phyloP scores from a whole-genome alignment of 2,797 vertebrate species.

The Notolabrus celidotus region DNA sequence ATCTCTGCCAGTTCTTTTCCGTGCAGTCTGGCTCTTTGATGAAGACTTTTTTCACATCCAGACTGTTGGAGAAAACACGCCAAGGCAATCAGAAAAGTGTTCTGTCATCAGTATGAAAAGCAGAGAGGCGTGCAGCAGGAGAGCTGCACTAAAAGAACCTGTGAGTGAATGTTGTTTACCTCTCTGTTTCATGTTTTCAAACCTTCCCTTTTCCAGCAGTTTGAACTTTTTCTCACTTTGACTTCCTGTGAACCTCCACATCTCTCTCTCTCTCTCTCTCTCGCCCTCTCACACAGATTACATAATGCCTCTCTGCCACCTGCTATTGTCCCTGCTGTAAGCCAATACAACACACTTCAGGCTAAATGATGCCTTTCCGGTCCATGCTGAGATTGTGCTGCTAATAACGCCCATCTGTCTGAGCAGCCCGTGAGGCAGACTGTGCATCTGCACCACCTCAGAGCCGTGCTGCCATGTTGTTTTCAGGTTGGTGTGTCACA shows the following conservation, averaged over 20 bases:
- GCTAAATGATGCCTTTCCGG: conserved; percentile 36
- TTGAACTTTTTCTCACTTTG: neutral
- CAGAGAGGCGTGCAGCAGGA: conserved; percentile 5
- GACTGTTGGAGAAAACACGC: conserved; percentile 34
- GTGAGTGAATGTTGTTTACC: neutral
- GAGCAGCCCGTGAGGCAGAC: conserved; percentile 2
- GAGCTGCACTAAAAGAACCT: conserved; percentile 4
- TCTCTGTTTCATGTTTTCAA: conserved; percentile 1
- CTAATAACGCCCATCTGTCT: conserved; percentile 59
- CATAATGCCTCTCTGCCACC: conserved; percentile 49
- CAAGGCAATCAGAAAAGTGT: conserved; percentile 36
- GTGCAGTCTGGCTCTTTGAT: conserved; percentile 52
- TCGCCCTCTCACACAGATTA: conserved; percentile 38
- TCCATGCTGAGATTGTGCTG: conserved; percentile 38
- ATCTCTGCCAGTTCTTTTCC: conserved; percentile 30
- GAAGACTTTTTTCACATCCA: conserved; percentile 31
- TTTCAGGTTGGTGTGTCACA: conserved; percentile 16
- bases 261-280: conserved; percentile 41
- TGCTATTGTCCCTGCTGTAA: conserved; percentile 54
- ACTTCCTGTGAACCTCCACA: conserved; percentile 33
- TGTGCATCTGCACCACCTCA: conserved; percentile 24
- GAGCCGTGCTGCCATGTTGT: conserved; percentile 12
- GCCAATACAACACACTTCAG: conserved; percentile 45
- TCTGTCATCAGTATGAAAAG: conserved; percentile 29
- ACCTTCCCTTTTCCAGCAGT: neutral